Evolutionary conservation across 2,113 vertebrate species (phyloP).

Genomic region (Gila orcuttii): DNA sequence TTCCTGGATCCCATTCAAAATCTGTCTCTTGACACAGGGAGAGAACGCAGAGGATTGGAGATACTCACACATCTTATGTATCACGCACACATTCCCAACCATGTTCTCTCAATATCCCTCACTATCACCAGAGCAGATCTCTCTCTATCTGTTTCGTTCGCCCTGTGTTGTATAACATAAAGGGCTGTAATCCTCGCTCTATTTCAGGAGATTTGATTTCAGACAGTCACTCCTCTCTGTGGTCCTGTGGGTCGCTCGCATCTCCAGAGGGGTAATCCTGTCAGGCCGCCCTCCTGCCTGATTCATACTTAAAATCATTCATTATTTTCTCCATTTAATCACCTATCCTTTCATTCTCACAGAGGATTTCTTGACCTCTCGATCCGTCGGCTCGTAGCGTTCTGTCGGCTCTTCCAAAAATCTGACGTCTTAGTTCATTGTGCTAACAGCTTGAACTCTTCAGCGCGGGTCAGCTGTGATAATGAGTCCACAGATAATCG

Average conservation of each 20-base stretch:
- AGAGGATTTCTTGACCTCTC: conserved; percentile 27
- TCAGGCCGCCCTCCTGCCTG: not conserved
- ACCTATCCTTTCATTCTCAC: conserved; percentile 17
- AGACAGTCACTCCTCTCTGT: conserved; percentile 53
- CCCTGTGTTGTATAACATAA: conserved; percentile 29
- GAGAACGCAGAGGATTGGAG: conserved; percentile 43
- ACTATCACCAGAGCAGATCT: conserved; percentile 6
- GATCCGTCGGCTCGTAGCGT: not conserved
- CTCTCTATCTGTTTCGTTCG: not conserved
- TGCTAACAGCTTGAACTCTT: conserved; percentile 24
- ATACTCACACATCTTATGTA: not conserved
- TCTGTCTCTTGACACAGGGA: conserved; percentile 37
- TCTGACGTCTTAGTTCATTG: not conserved
- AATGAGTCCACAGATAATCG: not conserved
- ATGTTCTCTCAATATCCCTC: not conserved
- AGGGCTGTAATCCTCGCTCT: conserved; percentile 45
- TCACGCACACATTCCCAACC: not conserved
- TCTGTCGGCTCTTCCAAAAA: not conserved
- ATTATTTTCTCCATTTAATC: conserved; percentile 40
- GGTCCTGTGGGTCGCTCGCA: conserved; percentile 52
- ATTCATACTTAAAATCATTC: not conserved
- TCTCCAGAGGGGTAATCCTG: conserved; percentile 41
- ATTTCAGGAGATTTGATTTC: conserved; percentile 56
- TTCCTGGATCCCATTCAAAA: conserved; percentile 17
- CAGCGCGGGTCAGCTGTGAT: conserved; percentile 23